These are phyloP conservation scores for Neoitamus cyanurus DNA, from an alignment of 2,888 invertebrate genomes.

Conservation along the genomic window DNA sequence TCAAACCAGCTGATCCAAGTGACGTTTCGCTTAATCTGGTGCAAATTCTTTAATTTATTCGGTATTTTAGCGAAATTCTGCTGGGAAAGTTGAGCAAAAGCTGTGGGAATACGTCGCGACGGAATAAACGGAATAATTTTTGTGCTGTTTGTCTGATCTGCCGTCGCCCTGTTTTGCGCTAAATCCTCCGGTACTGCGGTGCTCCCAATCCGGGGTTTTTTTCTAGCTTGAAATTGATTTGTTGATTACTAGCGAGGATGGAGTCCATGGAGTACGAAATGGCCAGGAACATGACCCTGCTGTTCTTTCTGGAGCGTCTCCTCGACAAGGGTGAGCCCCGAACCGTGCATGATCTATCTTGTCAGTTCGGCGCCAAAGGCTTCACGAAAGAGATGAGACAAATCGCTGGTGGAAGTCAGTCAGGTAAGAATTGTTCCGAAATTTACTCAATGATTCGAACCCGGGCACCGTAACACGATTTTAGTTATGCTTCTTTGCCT, in stretches of 20 bases:
- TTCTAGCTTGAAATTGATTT: neutral
- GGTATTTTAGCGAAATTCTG: neutral
- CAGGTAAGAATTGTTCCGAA: slow-evolving; percentile 70
- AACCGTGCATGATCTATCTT: slow-evolving; percentile 96
- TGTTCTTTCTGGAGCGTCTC: slow-evolving; percentile 98
- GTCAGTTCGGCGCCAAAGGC: slow-evolving; percentile 98
- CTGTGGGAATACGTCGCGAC: neutral
- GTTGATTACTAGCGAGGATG: slow-evolving; percentile 68
- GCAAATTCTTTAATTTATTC: slow-evolving; percentile 15
- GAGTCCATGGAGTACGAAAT: slow-evolving; percentile 95
- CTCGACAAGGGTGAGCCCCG: slow-evolving; percentile 95
- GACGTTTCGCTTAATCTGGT: slow-evolving; percentile 12
- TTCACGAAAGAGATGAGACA: slow-evolving; percentile 99
- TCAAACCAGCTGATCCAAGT: slow-evolving; percentile 22
- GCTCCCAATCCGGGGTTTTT: neutral
- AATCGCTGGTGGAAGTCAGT: slow-evolving; percentile 94
- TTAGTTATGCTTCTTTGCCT: slow-evolving; percentile 6
- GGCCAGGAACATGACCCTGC: slow-evolving; percentile 92
- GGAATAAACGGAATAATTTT: neutral
- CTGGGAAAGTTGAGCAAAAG: neutral
- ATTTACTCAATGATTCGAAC: neutral
- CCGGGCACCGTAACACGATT: neutral
- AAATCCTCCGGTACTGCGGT: neutral
- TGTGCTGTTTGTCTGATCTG: neutral
- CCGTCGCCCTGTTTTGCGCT: neutral